phyloP scores from a whole-genome alignment of 2,888 invertebrate genomes.

The Trypoxylon attenuatum region DNA sequence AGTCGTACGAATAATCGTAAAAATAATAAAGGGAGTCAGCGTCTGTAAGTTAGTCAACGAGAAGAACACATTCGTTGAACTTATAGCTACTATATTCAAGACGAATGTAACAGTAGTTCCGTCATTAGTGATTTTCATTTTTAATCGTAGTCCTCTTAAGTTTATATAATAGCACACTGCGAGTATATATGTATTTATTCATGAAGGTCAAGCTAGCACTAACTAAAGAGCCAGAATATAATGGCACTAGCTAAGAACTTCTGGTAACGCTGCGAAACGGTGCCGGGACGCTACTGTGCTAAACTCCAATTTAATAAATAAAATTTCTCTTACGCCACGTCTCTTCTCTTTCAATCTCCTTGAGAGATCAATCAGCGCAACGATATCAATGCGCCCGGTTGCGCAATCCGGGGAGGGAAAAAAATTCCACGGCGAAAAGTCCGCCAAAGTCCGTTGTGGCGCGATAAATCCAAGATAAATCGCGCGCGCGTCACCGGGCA shows the following conservation, averaged over 20 bases:
- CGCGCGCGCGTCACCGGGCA: background rate
- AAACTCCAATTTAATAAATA: slow-evolving; percentile 21
- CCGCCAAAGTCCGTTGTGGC: background rate
- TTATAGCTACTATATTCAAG: too few species aligned
- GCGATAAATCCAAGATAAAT: background rate
- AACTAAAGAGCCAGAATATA: too few species aligned
- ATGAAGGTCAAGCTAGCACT: too few species aligned
- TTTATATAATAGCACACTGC: background rate
- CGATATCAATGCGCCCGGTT: background rate
- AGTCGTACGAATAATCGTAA: too few species aligned
- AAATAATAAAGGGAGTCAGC: too few species aligned
- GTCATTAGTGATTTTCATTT: background rate
- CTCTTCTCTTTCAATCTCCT: background rate
- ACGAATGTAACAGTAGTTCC: background rate
- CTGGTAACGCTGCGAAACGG: too few species aligned
- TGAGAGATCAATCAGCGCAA: background rate
- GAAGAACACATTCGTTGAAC: too few species aligned
- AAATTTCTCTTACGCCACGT: slow-evolving; percentile 16
- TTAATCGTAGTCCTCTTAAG: background rate
- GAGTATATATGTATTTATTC: too few species aligned
- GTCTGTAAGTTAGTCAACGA: too few species aligned
- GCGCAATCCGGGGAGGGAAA: too few species aligned
- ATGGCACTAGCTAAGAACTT: too few species aligned
- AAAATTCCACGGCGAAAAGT: background rate
- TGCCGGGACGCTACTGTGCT: too few species aligned